These are phyloP conservation scores for Eurytoma californica DNA, from an alignment of 2,888 invertebrate genomes.

Conservation along the genomic window DNA sequence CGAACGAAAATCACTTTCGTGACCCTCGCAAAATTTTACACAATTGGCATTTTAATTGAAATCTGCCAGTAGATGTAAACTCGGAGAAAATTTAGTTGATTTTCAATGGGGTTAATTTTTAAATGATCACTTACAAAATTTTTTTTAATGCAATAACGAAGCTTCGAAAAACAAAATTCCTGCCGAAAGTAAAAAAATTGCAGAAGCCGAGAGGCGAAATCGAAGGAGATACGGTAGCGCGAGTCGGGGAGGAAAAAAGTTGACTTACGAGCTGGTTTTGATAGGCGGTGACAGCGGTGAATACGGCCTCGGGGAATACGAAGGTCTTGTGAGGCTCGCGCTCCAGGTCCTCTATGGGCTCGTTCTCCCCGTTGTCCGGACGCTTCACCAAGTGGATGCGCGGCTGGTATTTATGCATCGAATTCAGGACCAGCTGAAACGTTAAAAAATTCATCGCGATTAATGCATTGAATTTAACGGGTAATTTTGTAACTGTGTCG, in stretches of 20 bases:
- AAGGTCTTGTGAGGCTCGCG: constrained; percentile 86
- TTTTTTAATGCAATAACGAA: no score
- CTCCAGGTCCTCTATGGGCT: constrained; percentile 83
- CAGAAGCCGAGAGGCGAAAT: constrained; percentile 2
- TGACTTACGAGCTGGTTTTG: constrained; percentile 89
- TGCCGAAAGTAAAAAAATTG: not conserved
- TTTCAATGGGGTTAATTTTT: no score
- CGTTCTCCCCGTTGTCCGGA: constrained; percentile 83
- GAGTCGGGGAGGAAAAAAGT: constrained; percentile 33
- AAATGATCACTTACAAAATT: no score
- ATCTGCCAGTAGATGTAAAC: no score
- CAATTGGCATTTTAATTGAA: no score
- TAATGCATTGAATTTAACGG: not conserved
- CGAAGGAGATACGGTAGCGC: constrained; percentile 30
- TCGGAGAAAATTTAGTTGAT: no score
- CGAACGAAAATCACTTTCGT: no score
- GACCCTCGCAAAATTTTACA: no score
- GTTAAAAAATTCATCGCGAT: not conserved
- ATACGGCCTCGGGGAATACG: constrained; percentile 88
- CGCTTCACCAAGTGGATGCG: constrained; percentile 93
- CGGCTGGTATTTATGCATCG: constrained; percentile 99
- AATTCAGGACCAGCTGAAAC: constrained; percentile 95
- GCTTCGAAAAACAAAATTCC: not conserved
- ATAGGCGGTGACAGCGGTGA: constrained; percentile 91
- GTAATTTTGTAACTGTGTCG: not conserved